phyloP scores from a whole-genome alignment of 2,888 invertebrate species.

The Limnephilus auricula region DNA sequence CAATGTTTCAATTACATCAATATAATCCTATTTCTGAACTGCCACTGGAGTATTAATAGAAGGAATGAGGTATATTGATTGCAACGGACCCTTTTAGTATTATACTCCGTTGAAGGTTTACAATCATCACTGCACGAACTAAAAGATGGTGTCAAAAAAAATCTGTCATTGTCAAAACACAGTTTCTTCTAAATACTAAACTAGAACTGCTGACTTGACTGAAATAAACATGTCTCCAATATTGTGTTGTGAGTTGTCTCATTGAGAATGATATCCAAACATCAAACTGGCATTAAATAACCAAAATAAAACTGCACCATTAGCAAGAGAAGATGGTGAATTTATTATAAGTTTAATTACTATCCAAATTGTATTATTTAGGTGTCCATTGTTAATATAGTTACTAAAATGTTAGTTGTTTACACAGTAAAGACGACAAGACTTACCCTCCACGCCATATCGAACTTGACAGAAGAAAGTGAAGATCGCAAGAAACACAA shows the following conservation, averaged over 20 bases:
- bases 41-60: too few relatives aligned
- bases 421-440: slow-evolving; percentile 14
- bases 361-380: not conserved
- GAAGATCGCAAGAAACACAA: slow-evolving; percentile 23
- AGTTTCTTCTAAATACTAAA: not conserved
- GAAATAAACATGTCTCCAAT: not conserved
- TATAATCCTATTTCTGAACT: too few relatives aligned
- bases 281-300: not conserved
- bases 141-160: not conserved
- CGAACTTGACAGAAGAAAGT: slow-evolving; percentile 39
- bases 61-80: too few relatives aligned
- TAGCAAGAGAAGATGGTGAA: not conserved
- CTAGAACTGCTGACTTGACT: not conserved
- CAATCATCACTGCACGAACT: too few relatives aligned
- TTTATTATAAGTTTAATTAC: not conserved
- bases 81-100: too few relatives aligned
- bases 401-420: not conserved
- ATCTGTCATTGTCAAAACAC: not conserved
- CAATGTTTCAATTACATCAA: too few relatives aligned
- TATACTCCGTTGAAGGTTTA: too few relatives aligned
- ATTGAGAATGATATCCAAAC: not conserved
- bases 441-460: slow-evolving; percentile 52
- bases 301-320: not conserved
- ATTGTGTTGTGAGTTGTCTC: not conserved
- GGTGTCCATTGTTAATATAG: not conserved